A percentile compares a stretch with the other conserved stretches of the same genome.
phyloP scores from a whole-genome alignment of 2,113 vertebrate species.

The Sigmodon hispidus region DNA sequence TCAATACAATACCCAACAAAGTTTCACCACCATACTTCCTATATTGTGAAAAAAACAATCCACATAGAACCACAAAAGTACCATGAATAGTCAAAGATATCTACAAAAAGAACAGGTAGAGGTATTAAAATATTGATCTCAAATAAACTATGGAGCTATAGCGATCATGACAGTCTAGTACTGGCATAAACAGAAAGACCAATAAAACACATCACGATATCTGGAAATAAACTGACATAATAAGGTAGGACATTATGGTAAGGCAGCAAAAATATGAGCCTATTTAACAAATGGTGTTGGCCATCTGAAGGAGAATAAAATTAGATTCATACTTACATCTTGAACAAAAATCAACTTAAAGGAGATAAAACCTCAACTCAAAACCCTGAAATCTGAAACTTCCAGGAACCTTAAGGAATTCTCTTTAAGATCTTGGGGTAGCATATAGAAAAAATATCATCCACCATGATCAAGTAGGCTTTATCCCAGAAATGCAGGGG shows the following conservation, averaged over 20 bases:
- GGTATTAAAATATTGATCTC: neutral
- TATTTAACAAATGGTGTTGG: neutral
- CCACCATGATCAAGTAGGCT: too few relatives aligned
- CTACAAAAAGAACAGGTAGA: neutral
- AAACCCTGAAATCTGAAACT: neutral
- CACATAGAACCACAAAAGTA: neutral
- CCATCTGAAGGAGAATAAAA: neutral
- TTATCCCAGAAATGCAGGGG: too few relatives aligned
- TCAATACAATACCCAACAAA: neutral
- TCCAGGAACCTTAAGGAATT: neutral
- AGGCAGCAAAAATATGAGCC: neutral
- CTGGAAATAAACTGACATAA: neutral
- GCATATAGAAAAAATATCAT: too few relatives aligned
- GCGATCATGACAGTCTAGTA: neutral
- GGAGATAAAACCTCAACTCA: neutral
- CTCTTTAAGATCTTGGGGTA: neutral
- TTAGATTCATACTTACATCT: neutral
- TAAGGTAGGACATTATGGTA: neutral
- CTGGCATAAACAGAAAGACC: neutral
- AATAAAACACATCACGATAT: neutral
- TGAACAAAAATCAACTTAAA: neutral
- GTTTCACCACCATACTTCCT: neutral
- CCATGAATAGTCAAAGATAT: neutral
- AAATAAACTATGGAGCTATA: neutral
- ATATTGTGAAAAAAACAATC: neutral